phyloP scores from a whole-genome alignment of 2,888 invertebrate species.

The Operophtera brumata region DNA sequence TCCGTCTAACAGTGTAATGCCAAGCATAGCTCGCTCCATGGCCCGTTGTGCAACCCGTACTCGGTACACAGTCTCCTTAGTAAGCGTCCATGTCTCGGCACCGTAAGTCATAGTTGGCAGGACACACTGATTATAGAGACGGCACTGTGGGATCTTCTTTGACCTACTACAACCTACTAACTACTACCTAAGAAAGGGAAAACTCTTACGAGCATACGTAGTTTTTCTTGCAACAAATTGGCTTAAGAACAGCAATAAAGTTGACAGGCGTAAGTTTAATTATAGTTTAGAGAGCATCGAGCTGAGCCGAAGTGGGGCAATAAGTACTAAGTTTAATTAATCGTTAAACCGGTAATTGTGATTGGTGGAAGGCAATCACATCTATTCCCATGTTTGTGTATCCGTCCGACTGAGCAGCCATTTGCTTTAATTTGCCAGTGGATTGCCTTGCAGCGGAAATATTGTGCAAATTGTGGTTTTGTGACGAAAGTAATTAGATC shows the following conservation, averaged over 20 bases:
- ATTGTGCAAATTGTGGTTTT: background rate
- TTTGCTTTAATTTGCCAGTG: slow-evolving; percentile 4
- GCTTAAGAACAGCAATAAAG: slow-evolving; percentile 12
- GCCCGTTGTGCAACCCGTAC: too few species aligned
- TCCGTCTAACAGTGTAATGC: too few species aligned
- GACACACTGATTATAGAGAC: too few species aligned
- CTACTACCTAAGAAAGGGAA: too few species aligned
- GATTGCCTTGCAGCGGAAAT: background rate
- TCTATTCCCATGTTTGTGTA: slow-evolving; percentile 7
- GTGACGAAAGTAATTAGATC: background rate
- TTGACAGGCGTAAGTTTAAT: slow-evolving; percentile 11
- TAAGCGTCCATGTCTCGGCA: too few species aligned
- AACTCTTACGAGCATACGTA: background rate
- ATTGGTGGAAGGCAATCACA: slow-evolving; percentile 15
- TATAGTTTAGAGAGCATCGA: slow-evolving; percentile 5
- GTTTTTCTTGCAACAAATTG: slow-evolving; percentile 1
- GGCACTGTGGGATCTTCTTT: too few species aligned
- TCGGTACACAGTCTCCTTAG: too few species aligned
- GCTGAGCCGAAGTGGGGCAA: background rate
- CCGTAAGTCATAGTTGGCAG: too few species aligned
- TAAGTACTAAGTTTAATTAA: slow-evolving; percentile 16
- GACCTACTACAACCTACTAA: too few species aligned
- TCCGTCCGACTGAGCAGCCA: slow-evolving; percentile 2
- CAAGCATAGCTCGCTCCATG: too few species aligned
- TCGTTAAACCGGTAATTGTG: slow-evolving; percentile 16